Percentiles rank a stretch among this genome's conserved stretches.
phyloP scores from a whole-genome alignment of 2,888 invertebrate species.

The Drosophila planitibia region DNA sequence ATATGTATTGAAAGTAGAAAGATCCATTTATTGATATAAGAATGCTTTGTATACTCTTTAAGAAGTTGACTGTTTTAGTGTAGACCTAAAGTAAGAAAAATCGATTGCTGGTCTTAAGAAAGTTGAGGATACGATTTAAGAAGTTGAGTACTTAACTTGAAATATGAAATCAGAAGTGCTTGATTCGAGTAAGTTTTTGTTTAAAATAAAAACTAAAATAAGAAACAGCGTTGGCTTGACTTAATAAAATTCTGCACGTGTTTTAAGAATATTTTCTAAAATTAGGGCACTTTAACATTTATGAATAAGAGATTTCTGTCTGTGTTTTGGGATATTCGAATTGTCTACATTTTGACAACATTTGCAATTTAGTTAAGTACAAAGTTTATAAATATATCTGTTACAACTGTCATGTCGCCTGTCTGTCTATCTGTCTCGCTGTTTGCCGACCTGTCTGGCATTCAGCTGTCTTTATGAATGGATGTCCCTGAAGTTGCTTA shows the following conservation, averaged over 20 bases:
- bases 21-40: background rate
- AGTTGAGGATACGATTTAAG: background rate
- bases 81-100: background rate
- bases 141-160: background rate
- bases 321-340: background rate
- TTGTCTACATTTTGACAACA: background rate
- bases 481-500: constrained; percentile 5
- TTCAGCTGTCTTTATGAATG: background rate
- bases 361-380: constrained; percentile 1
- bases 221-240: background rate
- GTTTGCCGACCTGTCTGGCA: constrained; percentile 2
- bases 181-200: background rate
- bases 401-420: background rate
- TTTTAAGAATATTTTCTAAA: background rate
- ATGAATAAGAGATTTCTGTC: background rate
- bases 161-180: background rate
- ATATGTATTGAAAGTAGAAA: background rate
- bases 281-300: background rate
- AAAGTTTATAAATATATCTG: background rate
- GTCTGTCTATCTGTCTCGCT: background rate
- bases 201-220: background rate
- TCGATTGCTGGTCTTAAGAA: background rate
- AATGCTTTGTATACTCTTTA: background rate
- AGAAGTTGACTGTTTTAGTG: background rate
- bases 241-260: background rate